Evolutionary conservation across 2,797 vertebrate species (phyloP).

Genomic region (Sebastes matsubarae): DNA sequence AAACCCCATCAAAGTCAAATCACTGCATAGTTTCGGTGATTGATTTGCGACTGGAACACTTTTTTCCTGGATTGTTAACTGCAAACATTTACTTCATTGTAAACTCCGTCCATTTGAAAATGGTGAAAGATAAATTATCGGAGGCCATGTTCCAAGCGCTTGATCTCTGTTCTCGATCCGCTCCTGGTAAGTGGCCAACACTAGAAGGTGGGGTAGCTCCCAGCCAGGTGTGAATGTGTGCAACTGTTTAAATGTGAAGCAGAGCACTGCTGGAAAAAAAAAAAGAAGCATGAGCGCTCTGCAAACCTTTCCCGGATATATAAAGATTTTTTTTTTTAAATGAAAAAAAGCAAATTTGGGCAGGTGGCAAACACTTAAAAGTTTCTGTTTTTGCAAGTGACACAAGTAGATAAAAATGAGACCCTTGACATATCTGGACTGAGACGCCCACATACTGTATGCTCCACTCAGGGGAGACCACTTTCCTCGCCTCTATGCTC

Average conservation of each 20-base stretch:
- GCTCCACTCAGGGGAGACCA: conserved; percentile 46
- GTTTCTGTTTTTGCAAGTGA: conserved; percentile 19
- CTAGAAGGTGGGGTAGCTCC: conserved; percentile 52
- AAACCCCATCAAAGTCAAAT: background rate
- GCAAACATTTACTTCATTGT: conserved; percentile 54
- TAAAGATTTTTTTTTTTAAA: background rate
- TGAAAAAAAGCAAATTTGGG: background rate
- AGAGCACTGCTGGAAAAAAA: conserved; percentile 30
- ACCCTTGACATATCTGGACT: conserved; percentile 23
- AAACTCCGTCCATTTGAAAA: conserved; percentile 58
- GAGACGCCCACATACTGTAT: conserved; percentile 38
- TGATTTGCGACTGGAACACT: conserved; percentile 31
- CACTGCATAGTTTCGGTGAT: background rate
- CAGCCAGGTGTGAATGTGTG: conserved; percentile 75
- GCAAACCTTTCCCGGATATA: background rate
- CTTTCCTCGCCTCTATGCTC: conserved; percentile 61
- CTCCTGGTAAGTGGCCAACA: conserved; percentile 55
- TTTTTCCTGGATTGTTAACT: conserved; percentile 42
- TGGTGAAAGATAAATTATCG: conserved; percentile 68
- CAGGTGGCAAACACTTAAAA: conserved; percentile 31
- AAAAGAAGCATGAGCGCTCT: background rate
- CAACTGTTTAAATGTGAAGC: conserved; percentile 62
- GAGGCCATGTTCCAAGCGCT: conserved; percentile 57
- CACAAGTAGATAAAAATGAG: conserved; percentile 50
- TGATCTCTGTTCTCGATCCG: conserved; percentile 63